Conservation (phyloP, 2,888 invertebrate species). For the Caenorhabditis plicata region DNA sequence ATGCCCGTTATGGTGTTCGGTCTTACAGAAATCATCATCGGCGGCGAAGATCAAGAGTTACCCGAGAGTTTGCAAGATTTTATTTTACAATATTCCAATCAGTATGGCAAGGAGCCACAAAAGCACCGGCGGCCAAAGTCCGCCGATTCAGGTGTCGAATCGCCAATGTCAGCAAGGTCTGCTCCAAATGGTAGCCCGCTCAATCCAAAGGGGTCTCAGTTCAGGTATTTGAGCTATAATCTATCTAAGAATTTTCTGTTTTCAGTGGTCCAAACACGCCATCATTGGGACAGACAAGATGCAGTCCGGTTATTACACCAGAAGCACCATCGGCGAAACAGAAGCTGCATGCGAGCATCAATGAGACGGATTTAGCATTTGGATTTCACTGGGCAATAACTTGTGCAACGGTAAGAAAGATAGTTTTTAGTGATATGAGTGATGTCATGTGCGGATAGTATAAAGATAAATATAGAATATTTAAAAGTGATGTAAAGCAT, state of each 20-base stretch:
- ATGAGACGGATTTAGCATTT: constrained; percentile 54
- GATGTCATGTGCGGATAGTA: neutral
- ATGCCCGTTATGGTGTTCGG: constrained; percentile 11
- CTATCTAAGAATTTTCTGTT: neutral
- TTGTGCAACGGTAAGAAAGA: constrained; percentile 49
- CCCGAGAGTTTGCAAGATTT: constrained; percentile 65
- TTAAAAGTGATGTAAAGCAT: neutral
- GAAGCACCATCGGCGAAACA: constrained; percentile 48
- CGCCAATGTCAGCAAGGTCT: constrained; percentile 58
- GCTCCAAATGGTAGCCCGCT: constrained; percentile 56
- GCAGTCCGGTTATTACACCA: constrained; percentile 29
- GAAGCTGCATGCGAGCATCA: constrained; percentile 51
- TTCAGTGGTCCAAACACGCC: constrained; percentile 43
- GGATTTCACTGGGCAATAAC: constrained; percentile 65
- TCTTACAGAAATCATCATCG: neutral
- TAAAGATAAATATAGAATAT: neutral
- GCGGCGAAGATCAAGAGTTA: constrained; percentile 49
- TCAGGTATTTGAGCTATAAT: constrained; percentile 15
- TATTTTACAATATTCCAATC: constrained; percentile 63
- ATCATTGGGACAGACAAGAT: constrained; percentile 24
- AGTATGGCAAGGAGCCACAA: constrained; percentile 27
- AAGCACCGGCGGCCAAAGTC: constrained; percentile 35
- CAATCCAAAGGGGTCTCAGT: constrained; percentile 48
- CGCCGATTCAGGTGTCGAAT: constrained; percentile 56
- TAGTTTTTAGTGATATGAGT: too few species aligned